phyloP scores from a whole-genome alignment of 2,888 invertebrate species.

The Trissonchulus latispiculum region DNA sequence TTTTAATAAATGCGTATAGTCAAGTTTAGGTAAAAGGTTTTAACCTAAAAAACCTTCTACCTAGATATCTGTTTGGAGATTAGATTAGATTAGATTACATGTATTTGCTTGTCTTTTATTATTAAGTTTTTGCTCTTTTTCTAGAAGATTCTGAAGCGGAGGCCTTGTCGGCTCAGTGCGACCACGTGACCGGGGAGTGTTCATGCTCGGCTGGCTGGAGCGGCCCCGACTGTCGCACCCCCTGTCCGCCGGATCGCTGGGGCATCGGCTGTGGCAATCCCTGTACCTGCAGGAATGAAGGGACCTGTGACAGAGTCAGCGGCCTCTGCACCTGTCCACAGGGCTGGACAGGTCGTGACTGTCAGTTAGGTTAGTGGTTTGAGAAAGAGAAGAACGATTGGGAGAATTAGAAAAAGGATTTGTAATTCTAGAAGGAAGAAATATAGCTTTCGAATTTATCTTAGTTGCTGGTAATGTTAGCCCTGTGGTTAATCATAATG shows the following conservation, averaged over 20 bases:
- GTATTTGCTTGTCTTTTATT: too few relatives aligned
- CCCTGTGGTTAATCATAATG: too few relatives aligned
- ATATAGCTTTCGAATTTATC: too few relatives aligned
- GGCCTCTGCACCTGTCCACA: constrained; percentile 53
- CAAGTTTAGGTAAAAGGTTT: too few relatives aligned
- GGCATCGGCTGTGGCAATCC: constrained; percentile 34
- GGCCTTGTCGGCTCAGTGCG: constrained; percentile 33
- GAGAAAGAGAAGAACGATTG: neutral
- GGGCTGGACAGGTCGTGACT: constrained; percentile 35
- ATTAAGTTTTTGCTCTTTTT: too few relatives aligned
- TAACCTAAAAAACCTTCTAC: too few relatives aligned
- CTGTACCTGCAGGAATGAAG: constrained; percentile 64
- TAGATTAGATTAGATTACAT: too few relatives aligned
- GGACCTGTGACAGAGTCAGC: constrained; percentile 66
- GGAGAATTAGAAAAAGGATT: constrained; percentile 14
- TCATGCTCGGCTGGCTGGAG: constrained; percentile 55
- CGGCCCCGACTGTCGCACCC: constrained; percentile 65
- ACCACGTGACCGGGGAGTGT: constrained; percentile 37
- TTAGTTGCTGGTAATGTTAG: too few relatives aligned
- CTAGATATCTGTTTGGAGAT: too few relatives aligned
- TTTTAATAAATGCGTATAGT: neutral
- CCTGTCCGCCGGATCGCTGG: constrained; percentile 39
- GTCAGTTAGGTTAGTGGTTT: constrained; percentile 37
- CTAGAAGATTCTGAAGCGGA: neutral
- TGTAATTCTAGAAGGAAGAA: too few relatives aligned